These are phyloP conservation scores for Tarsius wallacei DNA, from an alignment of 2,797 vertebrate species.

Conservation along the genomic window DNA sequence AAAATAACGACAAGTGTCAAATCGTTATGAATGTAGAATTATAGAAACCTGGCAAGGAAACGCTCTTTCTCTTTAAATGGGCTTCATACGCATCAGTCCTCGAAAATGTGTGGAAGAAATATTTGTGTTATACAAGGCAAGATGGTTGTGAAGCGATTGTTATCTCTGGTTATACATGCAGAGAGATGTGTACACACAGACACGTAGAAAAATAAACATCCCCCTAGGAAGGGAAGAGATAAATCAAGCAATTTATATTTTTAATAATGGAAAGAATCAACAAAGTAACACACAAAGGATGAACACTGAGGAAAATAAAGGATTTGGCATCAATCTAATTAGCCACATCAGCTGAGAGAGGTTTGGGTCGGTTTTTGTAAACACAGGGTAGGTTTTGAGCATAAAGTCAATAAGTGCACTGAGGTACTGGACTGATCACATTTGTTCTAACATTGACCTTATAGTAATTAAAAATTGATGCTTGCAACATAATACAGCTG, in stretches of 20 bases:
- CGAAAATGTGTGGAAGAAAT: neutral
- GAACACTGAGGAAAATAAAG: neutral
- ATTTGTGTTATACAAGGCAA: neutral
- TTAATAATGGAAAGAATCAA: conserved; percentile 41
- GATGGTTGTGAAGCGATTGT: neutral
- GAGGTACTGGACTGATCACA: conserved; percentile 85
- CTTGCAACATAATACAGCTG: conserved; percentile 90
- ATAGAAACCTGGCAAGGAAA: neutral
- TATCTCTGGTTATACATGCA: neutral
- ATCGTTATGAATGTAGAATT: neutral
- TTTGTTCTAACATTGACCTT: conserved; percentile 93
- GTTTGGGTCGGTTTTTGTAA: conserved; percentile 63
- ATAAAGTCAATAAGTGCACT: conserved; percentile 79
- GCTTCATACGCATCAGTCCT: neutral
- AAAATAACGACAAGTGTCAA: neutral
- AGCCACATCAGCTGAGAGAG: conserved; percentile 63
- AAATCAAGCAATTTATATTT: conserved; percentile 50
- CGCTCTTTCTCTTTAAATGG: neutral
- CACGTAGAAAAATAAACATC: neutral
- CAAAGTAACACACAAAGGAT: conserved; percentile 41
- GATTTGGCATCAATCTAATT: conserved; percentile 58
- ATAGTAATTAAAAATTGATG: conserved; percentile 95
- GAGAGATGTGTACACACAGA: neutral
- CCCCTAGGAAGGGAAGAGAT: neutral
- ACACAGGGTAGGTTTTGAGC: conserved; percentile 59